Conservation (phyloP, 92 coral and sea anemone species). For the Palythoa grandis region DNA sequence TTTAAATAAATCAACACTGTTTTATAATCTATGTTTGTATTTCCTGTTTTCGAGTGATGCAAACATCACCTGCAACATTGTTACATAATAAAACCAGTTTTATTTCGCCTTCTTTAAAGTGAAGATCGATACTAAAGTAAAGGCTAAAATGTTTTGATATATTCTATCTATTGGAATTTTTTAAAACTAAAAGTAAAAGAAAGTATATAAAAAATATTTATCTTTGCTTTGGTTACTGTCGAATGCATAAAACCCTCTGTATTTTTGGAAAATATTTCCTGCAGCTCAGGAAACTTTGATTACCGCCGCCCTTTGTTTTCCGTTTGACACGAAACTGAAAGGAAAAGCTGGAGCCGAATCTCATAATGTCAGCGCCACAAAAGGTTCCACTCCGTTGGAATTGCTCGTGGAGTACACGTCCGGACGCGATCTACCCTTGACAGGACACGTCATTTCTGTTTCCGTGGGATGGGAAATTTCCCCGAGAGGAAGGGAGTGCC, state of each 20-base stretch:
- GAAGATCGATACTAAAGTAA: not conserved
- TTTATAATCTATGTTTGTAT: not conserved
- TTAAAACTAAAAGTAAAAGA: too few species aligned
- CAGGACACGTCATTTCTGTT: slow-evolving; percentile 20
- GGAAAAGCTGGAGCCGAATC: not conserved
- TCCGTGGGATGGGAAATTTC: slow-evolving; percentile 4
- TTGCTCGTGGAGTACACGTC: not conserved
- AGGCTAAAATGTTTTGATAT: too few species aligned
- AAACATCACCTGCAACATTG: not conserved
- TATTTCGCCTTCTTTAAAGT: not conserved
- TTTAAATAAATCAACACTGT: too few species aligned
- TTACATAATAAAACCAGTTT: not conserved
- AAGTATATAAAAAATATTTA: too few species aligned
- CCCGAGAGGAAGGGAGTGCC: not conserved
- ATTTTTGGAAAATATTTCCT: not conserved
- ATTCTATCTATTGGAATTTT: too few species aligned
- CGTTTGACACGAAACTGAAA: slow-evolving; percentile 3
- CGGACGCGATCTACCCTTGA: not conserved
- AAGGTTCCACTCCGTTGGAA: not conserved
- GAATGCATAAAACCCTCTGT: not conserved
- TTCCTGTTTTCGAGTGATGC: not conserved
- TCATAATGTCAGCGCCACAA: not conserved
- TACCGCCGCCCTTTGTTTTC: not conserved
- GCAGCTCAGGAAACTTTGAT: not conserved
- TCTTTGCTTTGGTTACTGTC: not conserved